Evolutionary conservation across 2,113 vertebrate species (phyloP).

Genomic region (Sterrhoptilus dennistouni): DNA sequence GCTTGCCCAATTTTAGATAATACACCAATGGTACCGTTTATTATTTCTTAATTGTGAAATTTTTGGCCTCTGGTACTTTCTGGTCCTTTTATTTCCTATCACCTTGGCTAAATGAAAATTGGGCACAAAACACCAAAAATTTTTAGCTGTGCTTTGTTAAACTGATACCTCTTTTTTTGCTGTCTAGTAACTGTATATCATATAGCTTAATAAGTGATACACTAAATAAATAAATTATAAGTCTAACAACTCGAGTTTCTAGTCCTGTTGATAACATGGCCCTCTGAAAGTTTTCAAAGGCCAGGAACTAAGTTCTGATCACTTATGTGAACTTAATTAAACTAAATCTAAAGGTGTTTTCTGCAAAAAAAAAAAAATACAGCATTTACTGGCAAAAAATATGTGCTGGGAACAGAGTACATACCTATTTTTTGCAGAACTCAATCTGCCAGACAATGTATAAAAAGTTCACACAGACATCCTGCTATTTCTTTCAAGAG

Average conservation of each 20-base stretch:
- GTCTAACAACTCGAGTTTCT: neutral
- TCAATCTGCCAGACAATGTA: neutral
- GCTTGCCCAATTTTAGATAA: neutral
- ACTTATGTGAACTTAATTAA: neutral
- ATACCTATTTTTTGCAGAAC: neutral
- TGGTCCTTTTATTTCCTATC: neutral
- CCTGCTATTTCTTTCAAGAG: neutral
- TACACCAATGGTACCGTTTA: neutral
- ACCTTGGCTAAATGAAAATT: neutral
- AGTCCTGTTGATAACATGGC: neutral
- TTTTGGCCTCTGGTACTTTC: neutral
- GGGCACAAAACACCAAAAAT: neutral
- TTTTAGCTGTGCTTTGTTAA: neutral
- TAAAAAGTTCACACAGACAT: neutral
- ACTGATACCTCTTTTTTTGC: neutral
- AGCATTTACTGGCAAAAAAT: neutral
- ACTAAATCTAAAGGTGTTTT: neutral
- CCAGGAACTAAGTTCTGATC: neutral
- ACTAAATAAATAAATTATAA: neutral
- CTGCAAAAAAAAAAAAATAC: neutral
- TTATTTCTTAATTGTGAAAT: neutral
- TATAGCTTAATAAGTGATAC: neutral
- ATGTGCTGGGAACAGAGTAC: neutral
- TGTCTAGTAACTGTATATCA: neutral
- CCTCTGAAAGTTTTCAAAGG: neutral